These are phyloP conservation scores for Mesitornis unicolor DNA, from an alignment of 2,113 vertebrate species.

Conservation along the genomic window DNA sequence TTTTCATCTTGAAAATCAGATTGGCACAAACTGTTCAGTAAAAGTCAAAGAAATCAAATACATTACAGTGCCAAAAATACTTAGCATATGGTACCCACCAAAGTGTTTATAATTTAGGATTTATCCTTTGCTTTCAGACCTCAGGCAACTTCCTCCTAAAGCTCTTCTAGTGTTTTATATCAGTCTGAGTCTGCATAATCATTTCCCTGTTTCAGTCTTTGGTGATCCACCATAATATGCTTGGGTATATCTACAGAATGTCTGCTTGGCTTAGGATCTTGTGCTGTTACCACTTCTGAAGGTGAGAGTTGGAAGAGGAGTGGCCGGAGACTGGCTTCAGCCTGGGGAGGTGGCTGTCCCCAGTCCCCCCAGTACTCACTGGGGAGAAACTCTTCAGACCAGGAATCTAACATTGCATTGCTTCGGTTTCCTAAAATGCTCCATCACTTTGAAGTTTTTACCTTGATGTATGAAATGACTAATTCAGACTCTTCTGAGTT, in stretches of 20 bases:
- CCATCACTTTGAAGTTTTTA: neutral
- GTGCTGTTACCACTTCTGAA: neutral
- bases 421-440: neutral
- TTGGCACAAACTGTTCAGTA: neutral
- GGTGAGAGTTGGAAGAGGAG: neutral
- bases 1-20: neutral
- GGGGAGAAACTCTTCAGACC: neutral
- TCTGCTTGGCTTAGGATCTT: neutral
- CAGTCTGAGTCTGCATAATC: neutral
- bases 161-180: neutral
- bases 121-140: neutral
- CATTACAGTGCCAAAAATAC: neutral
- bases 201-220: neutral
- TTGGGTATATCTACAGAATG: neutral
- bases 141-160: neutral
- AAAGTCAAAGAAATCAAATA: neutral
- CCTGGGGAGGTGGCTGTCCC: neutral
- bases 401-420: neutral
- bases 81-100: neutral
- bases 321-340: neutral
- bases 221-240: neutral
- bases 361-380: neutral
- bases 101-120: neutral
- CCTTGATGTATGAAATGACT: neutral
- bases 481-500: neutral